These are phyloP conservation scores for Oreonectes daqikongensis DNA, from an alignment of 2,797 vertebrate species.

Conservation along the genomic window DNA sequence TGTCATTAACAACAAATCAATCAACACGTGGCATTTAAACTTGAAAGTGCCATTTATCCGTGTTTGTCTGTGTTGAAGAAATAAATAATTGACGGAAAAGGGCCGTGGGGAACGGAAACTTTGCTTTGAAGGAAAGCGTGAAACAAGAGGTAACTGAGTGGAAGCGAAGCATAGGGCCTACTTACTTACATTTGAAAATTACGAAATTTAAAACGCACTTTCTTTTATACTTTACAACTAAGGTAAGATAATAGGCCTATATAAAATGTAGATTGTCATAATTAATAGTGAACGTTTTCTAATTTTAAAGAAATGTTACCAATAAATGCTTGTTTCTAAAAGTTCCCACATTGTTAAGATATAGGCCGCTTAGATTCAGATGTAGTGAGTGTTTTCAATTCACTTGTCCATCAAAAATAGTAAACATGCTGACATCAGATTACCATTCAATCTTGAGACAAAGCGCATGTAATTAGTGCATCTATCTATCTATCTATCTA, in stretches of 20 bases:
- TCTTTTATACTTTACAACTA: too few relatives aligned
- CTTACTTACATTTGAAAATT: too few relatives aligned
- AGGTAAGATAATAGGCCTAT: too few relatives aligned
- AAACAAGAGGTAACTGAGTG: slow-evolving; percentile 65
- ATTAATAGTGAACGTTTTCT: not conserved
- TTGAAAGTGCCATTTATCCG: slow-evolving; percentile 64
- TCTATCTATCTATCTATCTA: slow-evolving; percentile 57
- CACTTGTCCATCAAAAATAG: slow-evolving; percentile 63
- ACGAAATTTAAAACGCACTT: too few relatives aligned
- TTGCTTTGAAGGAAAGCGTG: slow-evolving; percentile 68
- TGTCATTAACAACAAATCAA: slow-evolving; percentile 81
- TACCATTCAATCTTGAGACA: slow-evolving; percentile 62
- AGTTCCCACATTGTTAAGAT: not conserved
- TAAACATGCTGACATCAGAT: slow-evolving; percentile 65
- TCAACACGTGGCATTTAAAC: slow-evolving; percentile 75
- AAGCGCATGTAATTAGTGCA: slow-evolving; percentile 67
- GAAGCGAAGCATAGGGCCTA: too few relatives aligned
- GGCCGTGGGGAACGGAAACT: slow-evolving; percentile 65
- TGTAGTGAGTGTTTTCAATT: slow-evolving; percentile 46
- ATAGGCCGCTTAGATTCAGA: not conserved
- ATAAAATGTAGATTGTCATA: not conserved
- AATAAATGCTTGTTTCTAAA: not conserved
- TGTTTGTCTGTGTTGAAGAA: slow-evolving; percentile 58
- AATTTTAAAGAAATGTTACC: not conserved
- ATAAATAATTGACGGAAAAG: slow-evolving; percentile 63